Evolutionary conservation across 2,113 vertebrate species (phyloP).

Genomic region (Argyrosomus japonicus): DNA sequence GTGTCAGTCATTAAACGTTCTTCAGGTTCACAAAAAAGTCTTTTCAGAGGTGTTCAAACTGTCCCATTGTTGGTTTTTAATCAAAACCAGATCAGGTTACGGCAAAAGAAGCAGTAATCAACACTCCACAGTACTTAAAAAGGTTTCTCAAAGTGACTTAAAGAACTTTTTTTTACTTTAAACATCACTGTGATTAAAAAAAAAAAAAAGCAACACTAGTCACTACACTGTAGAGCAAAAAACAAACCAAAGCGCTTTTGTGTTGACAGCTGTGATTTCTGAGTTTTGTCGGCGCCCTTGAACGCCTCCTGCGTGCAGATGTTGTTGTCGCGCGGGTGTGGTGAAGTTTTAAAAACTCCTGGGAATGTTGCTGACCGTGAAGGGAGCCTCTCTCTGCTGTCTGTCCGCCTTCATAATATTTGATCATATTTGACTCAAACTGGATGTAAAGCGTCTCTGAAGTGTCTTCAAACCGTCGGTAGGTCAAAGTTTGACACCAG

Average conservation of each 20-base stretch:
- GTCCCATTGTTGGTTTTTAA: too few species aligned
- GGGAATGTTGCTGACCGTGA: background rate
- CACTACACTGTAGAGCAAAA: too few species aligned
- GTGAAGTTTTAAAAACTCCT: slow-evolving; percentile 10
- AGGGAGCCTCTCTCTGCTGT: background rate
- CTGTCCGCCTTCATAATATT: fast-evolving
- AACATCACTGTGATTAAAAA: background rate
- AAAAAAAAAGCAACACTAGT: background rate
- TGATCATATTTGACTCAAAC: fast-evolving
- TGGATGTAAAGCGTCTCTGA: background rate
- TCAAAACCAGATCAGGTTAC: too few species aligned
- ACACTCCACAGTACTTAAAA: too few species aligned
- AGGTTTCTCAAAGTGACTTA: too few species aligned
- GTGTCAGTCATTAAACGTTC: too few species aligned
- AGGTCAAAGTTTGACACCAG: slow-evolving; percentile 8
- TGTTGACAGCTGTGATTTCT: fast-evolving
- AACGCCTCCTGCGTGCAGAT: slow-evolving; percentile 51
- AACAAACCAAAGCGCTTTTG: background rate
- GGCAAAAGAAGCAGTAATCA: too few species aligned
- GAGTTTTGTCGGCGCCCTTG: background rate
- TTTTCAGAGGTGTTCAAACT: too few species aligned
- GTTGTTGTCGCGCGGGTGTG: slow-evolving; percentile 35
- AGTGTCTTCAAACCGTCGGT: slow-evolving; percentile 12
- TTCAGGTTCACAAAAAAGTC: too few species aligned
- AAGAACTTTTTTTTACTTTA: too few species aligned